phyloP scores from a whole-genome alignment of 1,140 invertebrate genomes.

The Micrasema longulum region DNA sequence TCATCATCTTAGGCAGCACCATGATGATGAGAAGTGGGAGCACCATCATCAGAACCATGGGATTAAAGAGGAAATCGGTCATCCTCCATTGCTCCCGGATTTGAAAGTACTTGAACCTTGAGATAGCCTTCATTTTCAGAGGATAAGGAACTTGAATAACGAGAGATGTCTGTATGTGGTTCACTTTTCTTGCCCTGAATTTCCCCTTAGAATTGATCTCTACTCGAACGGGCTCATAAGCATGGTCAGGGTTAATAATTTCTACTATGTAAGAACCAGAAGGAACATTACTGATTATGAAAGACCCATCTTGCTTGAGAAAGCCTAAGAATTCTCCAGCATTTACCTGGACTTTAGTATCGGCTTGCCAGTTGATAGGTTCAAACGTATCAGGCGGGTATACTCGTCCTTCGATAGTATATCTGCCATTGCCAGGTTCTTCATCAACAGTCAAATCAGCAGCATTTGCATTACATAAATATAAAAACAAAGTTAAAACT shows the following conservation, averaged over 20 bases:
- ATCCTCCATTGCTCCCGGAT: constrained; percentile 91
- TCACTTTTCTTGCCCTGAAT: constrained; percentile 93
- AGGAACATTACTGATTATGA: constrained; percentile 89
- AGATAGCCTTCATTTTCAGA: constrained; percentile 85
- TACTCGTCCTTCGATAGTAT: constrained; percentile 86
- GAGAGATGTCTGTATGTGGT: constrained; percentile 92
- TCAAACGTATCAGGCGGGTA: constrained; percentile 75
- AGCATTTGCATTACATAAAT: background rate
- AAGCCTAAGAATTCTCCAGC: constrained; percentile 90
- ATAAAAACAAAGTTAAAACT: constrained; percentile 7
- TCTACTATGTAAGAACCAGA: constrained; percentile 97
- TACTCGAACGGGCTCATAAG: constrained; percentile 92
- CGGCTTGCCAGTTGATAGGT: constrained; percentile 78
- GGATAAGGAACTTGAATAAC: constrained; percentile 92
- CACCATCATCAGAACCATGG: constrained; percentile 98
- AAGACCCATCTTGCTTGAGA: constrained; percentile 93
- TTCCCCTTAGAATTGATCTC: constrained; percentile 98
- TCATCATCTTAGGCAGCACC: constrained; percentile 96
- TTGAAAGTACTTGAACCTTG: constrained; percentile 92
- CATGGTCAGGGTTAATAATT: constrained; percentile 89
- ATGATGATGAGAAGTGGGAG: constrained; percentile 91
- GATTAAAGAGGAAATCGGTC: constrained; percentile 95
- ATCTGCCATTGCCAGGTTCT: constrained; percentile 70
- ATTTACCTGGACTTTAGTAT: constrained; percentile 86
- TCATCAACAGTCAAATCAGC: constrained; percentile 63